Percentiles rank a stretch among this genome's conserved stretches.
These are phyloP conservation scores for Harpagifer antarcticus DNA, from an alignment of 2,797 vertebrate species.

Conservation along the genomic window DNA sequence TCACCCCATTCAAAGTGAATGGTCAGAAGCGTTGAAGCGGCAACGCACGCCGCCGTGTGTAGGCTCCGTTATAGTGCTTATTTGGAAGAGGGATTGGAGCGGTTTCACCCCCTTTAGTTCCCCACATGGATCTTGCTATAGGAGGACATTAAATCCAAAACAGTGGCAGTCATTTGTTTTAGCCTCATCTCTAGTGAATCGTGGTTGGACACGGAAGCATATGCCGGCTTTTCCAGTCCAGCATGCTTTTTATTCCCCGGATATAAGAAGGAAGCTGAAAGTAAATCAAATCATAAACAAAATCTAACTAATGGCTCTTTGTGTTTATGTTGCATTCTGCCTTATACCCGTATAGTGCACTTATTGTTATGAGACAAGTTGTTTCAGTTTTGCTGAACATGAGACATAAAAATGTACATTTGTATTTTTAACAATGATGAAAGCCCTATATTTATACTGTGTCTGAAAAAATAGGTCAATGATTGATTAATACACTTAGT, in stretches of 20 bases:
- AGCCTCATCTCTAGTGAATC: conserved; percentile 50
- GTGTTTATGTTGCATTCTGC: conserved; percentile 18
- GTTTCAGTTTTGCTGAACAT: background rate
- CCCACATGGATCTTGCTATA: conserved; percentile 69
- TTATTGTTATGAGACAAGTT: background rate
- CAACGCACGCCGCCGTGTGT: too few relatives aligned
- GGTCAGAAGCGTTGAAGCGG: too few relatives aligned
- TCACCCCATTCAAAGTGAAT: too few relatives aligned
- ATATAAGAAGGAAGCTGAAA: conserved; percentile 37
- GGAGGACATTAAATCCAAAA: conserved; percentile 53
- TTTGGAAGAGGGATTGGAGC: conserved; percentile 35
- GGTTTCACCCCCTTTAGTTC: conserved; percentile 48
- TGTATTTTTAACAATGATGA: background rate
- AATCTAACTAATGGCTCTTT: background rate
- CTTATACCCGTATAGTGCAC: background rate
- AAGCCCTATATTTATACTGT: background rate
- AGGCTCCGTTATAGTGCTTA: conserved; percentile 14
- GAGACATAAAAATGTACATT: background rate
- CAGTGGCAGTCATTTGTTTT: conserved; percentile 65
- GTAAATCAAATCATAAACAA: conserved; percentile 46
- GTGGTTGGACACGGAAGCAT: conserved; percentile 15
- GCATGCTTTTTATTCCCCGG: conserved; percentile 36
- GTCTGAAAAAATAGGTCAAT: background rate
- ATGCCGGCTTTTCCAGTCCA: conserved; percentile 20
- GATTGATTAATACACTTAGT: background rate